Conservation (phyloP, 1,140 invertebrate species). For the Drosophila triauraria region DNA sequence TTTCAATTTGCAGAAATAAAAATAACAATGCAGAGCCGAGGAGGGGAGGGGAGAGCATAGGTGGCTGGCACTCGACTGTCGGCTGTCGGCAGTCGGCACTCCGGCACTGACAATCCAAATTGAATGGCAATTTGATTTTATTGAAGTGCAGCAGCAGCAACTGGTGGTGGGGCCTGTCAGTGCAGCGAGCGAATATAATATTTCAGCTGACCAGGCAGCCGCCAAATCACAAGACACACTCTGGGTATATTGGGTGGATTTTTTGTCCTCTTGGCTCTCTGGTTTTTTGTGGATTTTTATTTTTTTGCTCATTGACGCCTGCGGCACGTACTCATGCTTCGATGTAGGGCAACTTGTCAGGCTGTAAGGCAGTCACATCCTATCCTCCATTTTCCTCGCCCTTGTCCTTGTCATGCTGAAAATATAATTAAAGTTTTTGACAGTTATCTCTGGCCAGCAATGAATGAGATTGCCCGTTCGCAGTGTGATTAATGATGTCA, state of each 20-base stretch:
- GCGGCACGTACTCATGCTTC: slow-evolving; percentile 59
- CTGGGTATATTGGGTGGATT: slow-evolving; percentile 14
- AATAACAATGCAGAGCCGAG: slow-evolving; percentile 36
- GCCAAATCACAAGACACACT: slow-evolving; percentile 36
- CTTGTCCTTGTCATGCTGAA: slow-evolving; percentile 60
- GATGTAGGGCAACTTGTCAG: slow-evolving; percentile 40
- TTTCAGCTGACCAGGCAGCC: slow-evolving; percentile 59
- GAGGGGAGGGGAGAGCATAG: background rate
- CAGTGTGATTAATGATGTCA: slow-evolving; percentile 66
- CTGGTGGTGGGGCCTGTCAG: slow-evolving; percentile 75
- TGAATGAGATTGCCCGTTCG: slow-evolving; percentile 61
- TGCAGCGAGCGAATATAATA: slow-evolving; percentile 66
- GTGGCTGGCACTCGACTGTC: slow-evolving; percentile 1
- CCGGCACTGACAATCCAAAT: slow-evolving; percentile 64
- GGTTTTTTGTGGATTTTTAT: slow-evolving; percentile 4
- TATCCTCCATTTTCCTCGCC: slow-evolving; percentile 12
- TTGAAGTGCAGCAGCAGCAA: slow-evolving; percentile 55
- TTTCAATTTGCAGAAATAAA: slow-evolving; percentile 75
- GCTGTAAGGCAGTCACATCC: slow-evolving; percentile 41
- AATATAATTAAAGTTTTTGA: slow-evolving; percentile 84
- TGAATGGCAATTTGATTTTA: slow-evolving; percentile 73
- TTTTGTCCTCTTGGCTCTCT: slow-evolving; percentile 16
- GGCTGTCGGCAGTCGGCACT: background rate
- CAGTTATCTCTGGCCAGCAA: slow-evolving; percentile 75
- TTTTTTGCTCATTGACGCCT: slow-evolving; percentile 30